phyloP scores from a whole-genome alignment of 2,797 vertebrate species.

The Sebastes kiyomatsui region DNA sequence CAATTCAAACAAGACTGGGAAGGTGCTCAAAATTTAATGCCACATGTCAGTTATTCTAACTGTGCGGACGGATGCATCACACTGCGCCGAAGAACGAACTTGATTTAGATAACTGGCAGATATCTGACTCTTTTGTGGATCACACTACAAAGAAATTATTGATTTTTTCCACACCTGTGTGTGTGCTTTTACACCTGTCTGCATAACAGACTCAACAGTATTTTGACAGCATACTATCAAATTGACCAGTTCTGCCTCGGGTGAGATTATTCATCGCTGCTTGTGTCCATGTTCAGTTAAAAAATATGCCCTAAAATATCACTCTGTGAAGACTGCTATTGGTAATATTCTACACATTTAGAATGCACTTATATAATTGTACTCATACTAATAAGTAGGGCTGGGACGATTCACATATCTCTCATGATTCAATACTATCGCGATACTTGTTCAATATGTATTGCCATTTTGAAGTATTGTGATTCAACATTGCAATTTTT shows the following conservation, averaged over 20 bases:
- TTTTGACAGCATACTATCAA: background rate
- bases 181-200: background rate
- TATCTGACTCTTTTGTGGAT: background rate
- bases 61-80: conserved; percentile 10
- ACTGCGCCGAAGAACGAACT: background rate
- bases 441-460: too few relatives aligned
- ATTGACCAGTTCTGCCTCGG: background rate
- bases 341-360: background rate
- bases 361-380: background rate
- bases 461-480: too few relatives aligned
- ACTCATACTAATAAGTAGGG: background rate
- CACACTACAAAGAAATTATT: background rate
- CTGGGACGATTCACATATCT: background rate
- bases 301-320: background rate
- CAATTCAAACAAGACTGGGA: conserved; percentile 28
- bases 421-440: too few relatives aligned
- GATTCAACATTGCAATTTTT: too few relatives aligned
- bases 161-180: background rate
- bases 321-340: background rate
- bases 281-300: background rate
- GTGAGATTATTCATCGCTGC: background rate
- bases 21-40: conserved; percentile 55
- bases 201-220: background rate
- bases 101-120: conserved; percentile 16
- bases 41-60: conserved; percentile 3